Evolutionary conservation across 2,797 vertebrate genomes (phyloP).

Genomic region (Lutjanus argentimaculatus): DNA sequence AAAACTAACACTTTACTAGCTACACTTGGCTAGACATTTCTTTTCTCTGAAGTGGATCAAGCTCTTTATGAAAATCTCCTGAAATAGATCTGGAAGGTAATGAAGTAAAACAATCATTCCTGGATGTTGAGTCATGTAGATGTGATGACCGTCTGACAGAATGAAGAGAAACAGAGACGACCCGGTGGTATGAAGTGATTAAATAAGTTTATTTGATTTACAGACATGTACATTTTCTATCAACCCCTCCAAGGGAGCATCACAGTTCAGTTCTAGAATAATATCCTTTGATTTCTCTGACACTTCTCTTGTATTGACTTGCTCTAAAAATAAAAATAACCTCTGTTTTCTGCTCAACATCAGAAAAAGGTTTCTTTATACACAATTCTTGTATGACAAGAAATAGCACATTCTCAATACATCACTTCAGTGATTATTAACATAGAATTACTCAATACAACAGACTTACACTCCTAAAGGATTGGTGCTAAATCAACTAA

Average conservation of each 20-base stretch:
- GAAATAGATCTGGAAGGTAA: background rate
- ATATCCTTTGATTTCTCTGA: slow-evolving; percentile 72
- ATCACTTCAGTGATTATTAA: slow-evolving; percentile 84
- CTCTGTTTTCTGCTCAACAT: slow-evolving; percentile 95
- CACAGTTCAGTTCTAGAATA: slow-evolving; percentile 88
- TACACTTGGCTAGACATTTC: background rate
- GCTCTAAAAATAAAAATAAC: slow-evolving; percentile 97
- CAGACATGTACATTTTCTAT: slow-evolving; percentile 94
- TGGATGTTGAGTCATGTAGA: background rate
- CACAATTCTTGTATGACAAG: slow-evolving; percentile 99
- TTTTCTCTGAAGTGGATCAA: slow-evolving; percentile 7
- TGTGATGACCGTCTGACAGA: background rate
- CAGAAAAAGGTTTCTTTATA: slow-evolving; percentile 94
- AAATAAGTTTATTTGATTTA: slow-evolving; percentile 98
- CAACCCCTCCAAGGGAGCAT: slow-evolving; percentile 87
- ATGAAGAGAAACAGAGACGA: slow-evolving; percentile 24
- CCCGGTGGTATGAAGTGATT: slow-evolving; percentile 80
- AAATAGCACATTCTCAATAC: slow-evolving; percentile 88
- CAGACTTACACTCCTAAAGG: slow-evolving; percentile 57
- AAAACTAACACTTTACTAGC: background rate
- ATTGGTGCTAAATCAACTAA: slow-evolving; percentile 65
- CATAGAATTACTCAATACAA: slow-evolving; percentile 70
- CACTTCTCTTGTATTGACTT: slow-evolving; percentile 79
- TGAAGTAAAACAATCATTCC: background rate
- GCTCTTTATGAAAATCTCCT: background rate